These are phyloP conservation scores for Zoanthus sansibaricus DNA, from an alignment of 92 coral and sea anemone species.

Conservation along the genomic window DNA sequence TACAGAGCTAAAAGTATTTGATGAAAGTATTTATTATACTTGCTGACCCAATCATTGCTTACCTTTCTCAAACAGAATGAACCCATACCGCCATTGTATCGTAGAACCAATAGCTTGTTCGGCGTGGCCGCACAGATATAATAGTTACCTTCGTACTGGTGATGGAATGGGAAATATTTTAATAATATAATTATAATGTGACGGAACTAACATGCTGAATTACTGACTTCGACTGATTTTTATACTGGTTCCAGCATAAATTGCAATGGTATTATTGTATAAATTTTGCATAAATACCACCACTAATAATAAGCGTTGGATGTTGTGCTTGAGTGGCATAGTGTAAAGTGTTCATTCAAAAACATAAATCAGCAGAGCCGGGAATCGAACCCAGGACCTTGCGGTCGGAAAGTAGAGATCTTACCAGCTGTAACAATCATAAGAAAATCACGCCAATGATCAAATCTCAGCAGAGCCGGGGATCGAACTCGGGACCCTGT, in stretches of 20 bases:
- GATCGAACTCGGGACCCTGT: too few species aligned
- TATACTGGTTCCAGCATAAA: neutral
- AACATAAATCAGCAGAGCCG: too few species aligned
- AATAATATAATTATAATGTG: neutral
- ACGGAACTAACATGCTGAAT: neutral
- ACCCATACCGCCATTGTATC: slow-evolving; percentile 91
- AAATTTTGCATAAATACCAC: too few species aligned
- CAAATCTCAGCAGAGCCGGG: too few species aligned
- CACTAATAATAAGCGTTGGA: too few species aligned
- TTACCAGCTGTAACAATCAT: too few species aligned
- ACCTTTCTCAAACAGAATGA: slow-evolving; percentile 94
- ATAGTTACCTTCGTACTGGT: slow-evolving; percentile 78
- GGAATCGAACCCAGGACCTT: too few species aligned
- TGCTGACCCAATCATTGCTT: neutral
- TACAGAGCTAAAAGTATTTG: neutral
- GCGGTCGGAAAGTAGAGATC: too few species aligned
- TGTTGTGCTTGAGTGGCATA: too few species aligned
- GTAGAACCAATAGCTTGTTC: slow-evolving; percentile 82
- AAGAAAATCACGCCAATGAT: too few species aligned
- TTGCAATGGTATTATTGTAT: too few species aligned
- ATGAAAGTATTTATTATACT: neutral
- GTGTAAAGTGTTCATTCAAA: too few species aligned
- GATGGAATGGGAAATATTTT: neutral
- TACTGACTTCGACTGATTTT: neutral
- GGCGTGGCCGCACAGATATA: slow-evolving; percentile 94